Evolutionary conservation across 2,888 invertebrate genomes (phyloP), one percentile per base, ranked within the genome.

Genomic region (Luperina testacea): DNA sequence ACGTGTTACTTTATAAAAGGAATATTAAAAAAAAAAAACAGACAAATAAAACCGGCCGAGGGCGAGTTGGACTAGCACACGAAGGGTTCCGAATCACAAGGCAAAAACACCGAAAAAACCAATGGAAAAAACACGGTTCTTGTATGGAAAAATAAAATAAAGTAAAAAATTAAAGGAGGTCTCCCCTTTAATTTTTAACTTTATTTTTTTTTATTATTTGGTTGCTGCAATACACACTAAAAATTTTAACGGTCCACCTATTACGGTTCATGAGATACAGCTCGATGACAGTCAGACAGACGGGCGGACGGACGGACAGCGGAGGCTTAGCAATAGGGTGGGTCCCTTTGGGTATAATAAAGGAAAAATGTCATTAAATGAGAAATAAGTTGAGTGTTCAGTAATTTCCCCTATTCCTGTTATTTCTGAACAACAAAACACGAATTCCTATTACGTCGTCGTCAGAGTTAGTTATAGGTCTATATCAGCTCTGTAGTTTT

Each of bases 381-480:
- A 53, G 27, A n/a, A 72, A 78, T 48, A 75, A 48, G 2, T 27
- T n/a, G 20, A 42, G 11, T 63, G 8, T 67, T 53, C 6, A 57
- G 59, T 67, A 27, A 64, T 63, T 65, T 73, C 17, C 61, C 24
- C 27, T 59, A 53, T 59, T 74, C 38, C 38, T 79, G 59, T 65
- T 79, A 57, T 4, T 71, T 51, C n/a, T 42, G 20, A 61, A 72
- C n/a, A 72, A 83, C 57, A 71, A 59, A 78, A 82, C 20, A 53
- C 32, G n/a, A 70, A 70, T 61, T 70, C 20, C 38, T 63, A 51
- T 75, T 67, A 78, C 72, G 71, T 38, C 38, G 38, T 38, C 38
- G 38, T 78, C 77, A 81, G 71, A 72, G 42, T 68, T 78, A 75
- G 42, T 74, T 69, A 77, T 64, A 32, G 72, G 68, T 8, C 65